phyloP scores from a whole-genome alignment of 2,797 vertebrate species.

The Schizopygopsis malacanthus region DNA sequence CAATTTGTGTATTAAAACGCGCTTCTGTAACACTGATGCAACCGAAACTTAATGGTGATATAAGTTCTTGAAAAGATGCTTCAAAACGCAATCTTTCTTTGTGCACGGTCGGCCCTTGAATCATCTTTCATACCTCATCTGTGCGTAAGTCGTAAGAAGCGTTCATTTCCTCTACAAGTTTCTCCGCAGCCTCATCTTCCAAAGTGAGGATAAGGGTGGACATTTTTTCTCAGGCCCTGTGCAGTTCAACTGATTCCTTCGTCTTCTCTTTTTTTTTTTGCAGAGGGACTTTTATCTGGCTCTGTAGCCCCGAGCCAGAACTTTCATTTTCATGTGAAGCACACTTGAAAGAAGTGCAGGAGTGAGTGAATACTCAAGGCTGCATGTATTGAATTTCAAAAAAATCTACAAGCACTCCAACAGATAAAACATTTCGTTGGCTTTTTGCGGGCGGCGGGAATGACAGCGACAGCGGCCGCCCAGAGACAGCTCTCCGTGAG shows the following conservation, averaged over 20 bases:
- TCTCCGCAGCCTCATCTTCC: conserved; percentile 44
- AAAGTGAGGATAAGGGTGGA: conserved; percentile 58
- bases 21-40: conserved; percentile 37
- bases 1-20: neutral
- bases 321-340: conserved; percentile 78
- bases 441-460: conserved; percentile 26
- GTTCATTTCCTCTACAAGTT: conserved; percentile 59
- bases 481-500: conserved; percentile 18
- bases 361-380: conserved; percentile 78
- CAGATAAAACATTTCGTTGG: conserved; percentile 59
- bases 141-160: conserved; percentile 32
- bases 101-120: neutral
- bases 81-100: neutral
- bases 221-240: conserved; percentile 57
- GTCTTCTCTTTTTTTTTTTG: conserved; percentile 21
- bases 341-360: conserved; percentile 76
- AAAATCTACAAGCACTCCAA: conserved; percentile 61
- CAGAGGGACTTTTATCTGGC: conserved; percentile 63
- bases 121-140: conserved; percentile 38
- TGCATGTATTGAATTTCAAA: conserved; percentile 65
- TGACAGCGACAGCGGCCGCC: conserved; percentile 52
- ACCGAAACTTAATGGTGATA: neutral
- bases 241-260: conserved; percentile 52
- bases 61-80: neutral
- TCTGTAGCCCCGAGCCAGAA: conserved; percentile 73